phyloP scores from a whole-genome alignment of 2,113 vertebrate species.

The Steatornis caripensis region DNA sequence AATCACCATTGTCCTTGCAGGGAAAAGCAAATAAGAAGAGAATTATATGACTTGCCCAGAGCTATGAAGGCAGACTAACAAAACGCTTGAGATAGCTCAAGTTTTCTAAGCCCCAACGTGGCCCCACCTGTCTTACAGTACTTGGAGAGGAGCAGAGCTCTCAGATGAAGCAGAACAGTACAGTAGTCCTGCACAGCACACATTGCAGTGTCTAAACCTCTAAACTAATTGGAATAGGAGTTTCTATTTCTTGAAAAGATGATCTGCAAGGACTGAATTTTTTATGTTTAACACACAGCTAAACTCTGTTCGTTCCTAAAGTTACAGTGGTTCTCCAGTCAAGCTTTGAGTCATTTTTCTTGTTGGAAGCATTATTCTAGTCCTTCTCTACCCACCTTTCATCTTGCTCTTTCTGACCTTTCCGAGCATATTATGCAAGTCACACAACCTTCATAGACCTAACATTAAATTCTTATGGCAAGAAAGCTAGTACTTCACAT shows the following conservation, averaged over 20 bases:
- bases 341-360: not conserved
- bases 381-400: not conserved
- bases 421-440: not conserved
- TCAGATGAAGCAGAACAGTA: not conserved
- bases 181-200: not conserved
- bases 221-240: not conserved
- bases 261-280: not conserved
- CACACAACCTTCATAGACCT: not conserved
- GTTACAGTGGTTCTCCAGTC: not conserved
- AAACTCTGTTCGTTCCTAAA: not conserved
- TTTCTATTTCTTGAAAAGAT: not conserved
- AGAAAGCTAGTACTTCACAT: not conserved
- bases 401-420: not conserved
- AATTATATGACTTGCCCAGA: not conserved
- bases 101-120: rapidly evolving
- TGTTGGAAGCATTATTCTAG: not conserved
- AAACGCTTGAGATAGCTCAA: not conserved
- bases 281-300: not conserved
- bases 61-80: not conserved
- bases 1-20: not conserved
- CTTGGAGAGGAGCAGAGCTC: not conserved
- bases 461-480: not conserved
- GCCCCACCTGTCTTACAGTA: not conserved
- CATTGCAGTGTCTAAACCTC: not conserved
- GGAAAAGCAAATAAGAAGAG: not conserved